phyloP scores from a whole-genome alignment of 2,113 vertebrate species.

The Rhegmatorhina hoffmannsi region DNA sequence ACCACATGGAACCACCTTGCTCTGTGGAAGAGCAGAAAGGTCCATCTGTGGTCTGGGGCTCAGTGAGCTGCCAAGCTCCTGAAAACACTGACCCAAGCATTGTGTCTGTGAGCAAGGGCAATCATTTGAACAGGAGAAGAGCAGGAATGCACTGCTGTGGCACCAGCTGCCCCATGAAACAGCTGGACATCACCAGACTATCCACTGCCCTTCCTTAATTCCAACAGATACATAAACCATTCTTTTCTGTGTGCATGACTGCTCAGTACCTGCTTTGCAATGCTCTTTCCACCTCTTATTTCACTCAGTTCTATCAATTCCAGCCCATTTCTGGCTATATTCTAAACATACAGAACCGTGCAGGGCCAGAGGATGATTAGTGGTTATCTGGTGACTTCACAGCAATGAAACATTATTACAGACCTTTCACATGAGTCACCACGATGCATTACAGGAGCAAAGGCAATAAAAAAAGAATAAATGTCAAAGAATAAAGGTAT shows the following conservation, averaged over 20 bases:
- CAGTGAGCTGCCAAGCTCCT: neutral
- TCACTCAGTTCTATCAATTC: neutral
- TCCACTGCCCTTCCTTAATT: neutral
- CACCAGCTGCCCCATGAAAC: neutral
- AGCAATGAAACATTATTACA: neutral
- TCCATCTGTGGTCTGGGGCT: too few relatives aligned
- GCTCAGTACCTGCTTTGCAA: neutral
- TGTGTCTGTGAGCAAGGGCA: neutral
- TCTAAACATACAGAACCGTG: neutral
- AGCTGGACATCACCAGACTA: neutral
- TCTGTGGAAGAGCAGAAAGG: neutral
- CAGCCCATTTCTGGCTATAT: neutral
- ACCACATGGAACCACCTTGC: fast-evolving
- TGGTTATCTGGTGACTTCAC: neutral
- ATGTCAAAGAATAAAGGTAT: neutral
- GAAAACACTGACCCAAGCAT: neutral
- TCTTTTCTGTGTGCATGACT: neutral
- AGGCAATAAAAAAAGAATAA: neutral
- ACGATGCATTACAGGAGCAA: neutral
- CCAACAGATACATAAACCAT: fast-evolving
- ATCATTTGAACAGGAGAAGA: neutral
- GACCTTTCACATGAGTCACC: neutral
- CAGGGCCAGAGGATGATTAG: neutral
- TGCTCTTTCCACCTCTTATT: neutral
- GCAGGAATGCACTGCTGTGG: neutral